Conservation (phyloP, 1,140 invertebrate genomes). For the Pemphigus obesinymphae region DNA sequence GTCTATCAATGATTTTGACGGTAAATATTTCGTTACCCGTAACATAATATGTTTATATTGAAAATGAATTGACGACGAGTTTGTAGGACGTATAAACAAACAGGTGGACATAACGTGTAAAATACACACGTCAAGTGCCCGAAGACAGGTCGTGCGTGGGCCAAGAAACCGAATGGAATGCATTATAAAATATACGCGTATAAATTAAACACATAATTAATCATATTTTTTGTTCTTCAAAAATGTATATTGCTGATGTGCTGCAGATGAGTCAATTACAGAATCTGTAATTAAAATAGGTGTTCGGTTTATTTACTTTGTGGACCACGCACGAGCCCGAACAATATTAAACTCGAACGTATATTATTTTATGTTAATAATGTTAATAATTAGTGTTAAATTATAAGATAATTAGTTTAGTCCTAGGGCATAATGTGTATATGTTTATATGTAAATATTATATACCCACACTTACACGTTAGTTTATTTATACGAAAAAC, state of each 20-base stretch:
- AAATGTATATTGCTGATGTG: not conserved
- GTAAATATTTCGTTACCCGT: not conserved
- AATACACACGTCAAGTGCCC: not conserved
- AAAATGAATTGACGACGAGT: not conserved
- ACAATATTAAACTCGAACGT: not conserved
- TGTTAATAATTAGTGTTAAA: not conserved
- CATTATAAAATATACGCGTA: not conserved
- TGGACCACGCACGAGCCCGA: not conserved
- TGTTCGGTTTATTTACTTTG: not conserved
- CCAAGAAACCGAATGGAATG: not conserved
- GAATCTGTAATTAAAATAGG: not conserved
- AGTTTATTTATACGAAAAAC: no score
- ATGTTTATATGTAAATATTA: no score
- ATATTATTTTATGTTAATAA: not conserved
- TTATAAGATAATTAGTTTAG: not conserved
- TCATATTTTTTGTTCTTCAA: not conserved
- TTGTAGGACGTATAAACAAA: no score
- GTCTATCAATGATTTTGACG: not conserved
- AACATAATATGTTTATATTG: not conserved
- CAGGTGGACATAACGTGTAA: not conserved
- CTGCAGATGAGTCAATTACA: not conserved
- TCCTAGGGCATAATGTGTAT: not conserved
- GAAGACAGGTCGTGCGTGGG: slow-evolving; percentile 6
- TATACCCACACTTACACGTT: no score
- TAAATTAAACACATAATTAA: not conserved